Evolutionary conservation across 1,140 invertebrate species (phyloP), one percentile per base, ranked within the genome.

Genomic region (Drosophila fuyamai): DNA sequence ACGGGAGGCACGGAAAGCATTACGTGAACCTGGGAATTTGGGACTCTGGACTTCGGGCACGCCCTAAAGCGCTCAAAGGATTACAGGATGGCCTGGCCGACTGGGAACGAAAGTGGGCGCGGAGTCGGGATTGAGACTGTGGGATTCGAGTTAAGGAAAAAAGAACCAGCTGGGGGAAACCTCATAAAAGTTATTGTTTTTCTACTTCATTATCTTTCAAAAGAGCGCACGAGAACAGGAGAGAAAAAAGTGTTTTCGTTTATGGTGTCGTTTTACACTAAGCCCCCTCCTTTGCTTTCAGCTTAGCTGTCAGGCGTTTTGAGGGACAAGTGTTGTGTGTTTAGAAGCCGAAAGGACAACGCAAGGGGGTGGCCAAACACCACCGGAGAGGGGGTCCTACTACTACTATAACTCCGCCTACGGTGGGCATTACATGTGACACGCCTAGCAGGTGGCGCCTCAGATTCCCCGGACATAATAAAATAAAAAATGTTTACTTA

Each of bases 161-260:
- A 9, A 32, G 16, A 6, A 48, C 51, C 56, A 66, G 60, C 54
- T 68, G 46, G n/a, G 61, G 88, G 48, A 91, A 91, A 81, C 88
- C 86, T 71, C 81, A 91, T 88, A 90, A 90, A 91, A 91, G 88
- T 90, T 91, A 90, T 91, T 90, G 82, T 90, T 91, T 90, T 90
- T 91, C 86, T 90, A 91, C 86, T 81, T 86, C 75, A 90, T 90
- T 90, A 90, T 90, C 82, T 88, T 86, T 85, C 51, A 83, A 89
- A 86, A 89, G 83, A 62, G 68, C 55, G 51, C 54, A 47, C 65
- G 53, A 43, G 35, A 46, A 35, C 41, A 50, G 48, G 27, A 44
- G 16, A 18, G 1, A 44, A 44, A 54, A 75, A 70, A 71, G 63
- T 90, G 71, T 88, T 81, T 88, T 79, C 79, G 82, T 80, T 88